phyloP scores from a whole-genome alignment of 1,140 invertebrate genomes.

The Cydia amplana region DNA sequence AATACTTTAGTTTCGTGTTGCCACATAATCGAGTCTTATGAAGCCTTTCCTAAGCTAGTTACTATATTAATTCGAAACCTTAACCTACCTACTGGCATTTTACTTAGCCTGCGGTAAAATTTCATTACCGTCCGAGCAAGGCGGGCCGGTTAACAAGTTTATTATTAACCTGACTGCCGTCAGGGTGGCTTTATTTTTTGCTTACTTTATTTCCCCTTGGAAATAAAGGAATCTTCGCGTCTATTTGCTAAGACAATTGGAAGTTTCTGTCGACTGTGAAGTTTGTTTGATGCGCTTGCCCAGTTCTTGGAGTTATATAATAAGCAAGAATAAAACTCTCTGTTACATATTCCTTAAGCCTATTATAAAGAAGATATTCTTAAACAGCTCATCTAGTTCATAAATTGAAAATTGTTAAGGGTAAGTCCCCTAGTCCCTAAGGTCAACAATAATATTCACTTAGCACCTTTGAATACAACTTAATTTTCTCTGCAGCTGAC shows the following conservation, averaged over 20 bases:
- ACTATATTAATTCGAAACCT: not conserved
- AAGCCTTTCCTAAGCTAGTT: not conserved
- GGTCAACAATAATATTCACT: too few species aligned
- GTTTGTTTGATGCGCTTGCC: constrained; percentile 4
- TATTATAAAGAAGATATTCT: too few species aligned
- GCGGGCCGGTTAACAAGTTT: constrained; percentile 29
- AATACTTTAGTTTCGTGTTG: too few species aligned
- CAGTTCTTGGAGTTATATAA: not conserved
- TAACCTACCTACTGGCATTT: not conserved
- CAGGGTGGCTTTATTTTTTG: constrained; percentile 24
- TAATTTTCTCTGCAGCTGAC: too few species aligned
- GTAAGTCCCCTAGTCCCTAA: too few species aligned
- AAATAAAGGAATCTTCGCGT: constrained; percentile 18
- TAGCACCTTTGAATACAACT: too few species aligned
- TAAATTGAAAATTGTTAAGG: too few species aligned
- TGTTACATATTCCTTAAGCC: too few species aligned
- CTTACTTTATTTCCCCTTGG: constrained; percentile 11
- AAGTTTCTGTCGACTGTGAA: constrained; percentile 2
- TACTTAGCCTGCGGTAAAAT: constrained; percentile 12
- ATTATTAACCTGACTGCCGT: constrained; percentile 28
- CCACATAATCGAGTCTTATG: too few species aligned
- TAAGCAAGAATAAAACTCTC: not conserved
- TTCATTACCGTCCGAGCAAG: constrained; percentile 26
- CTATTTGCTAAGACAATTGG: constrained; percentile 12
- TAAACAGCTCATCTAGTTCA: too few species aligned